Conservation (phyloP, 2,888 invertebrate genomes). For the Rhagonycha lutea region DNA sequence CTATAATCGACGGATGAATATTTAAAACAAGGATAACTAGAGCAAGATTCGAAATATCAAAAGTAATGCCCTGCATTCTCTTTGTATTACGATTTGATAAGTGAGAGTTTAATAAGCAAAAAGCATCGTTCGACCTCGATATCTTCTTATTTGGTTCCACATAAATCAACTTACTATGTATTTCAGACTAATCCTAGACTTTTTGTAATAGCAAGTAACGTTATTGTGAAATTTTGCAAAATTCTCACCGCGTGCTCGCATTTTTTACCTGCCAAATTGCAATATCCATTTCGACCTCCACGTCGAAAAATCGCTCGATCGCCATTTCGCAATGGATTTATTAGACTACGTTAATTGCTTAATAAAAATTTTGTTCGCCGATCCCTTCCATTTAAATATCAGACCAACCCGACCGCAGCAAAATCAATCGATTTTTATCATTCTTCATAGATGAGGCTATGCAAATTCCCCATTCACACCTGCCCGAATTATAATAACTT, state of each 20-base stretch:
- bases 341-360: background rate
- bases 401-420: background rate
- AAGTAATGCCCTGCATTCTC: background rate
- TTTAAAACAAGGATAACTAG: background rate
- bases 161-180: background rate
- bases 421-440: background rate
- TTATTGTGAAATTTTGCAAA: background rate
- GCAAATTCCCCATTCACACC: background rate
- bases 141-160: constrained; percentile 1
- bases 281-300: background rate
- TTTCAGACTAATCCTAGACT: constrained; percentile 2
- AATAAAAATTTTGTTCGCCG: background rate
- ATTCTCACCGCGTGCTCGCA: background rate
- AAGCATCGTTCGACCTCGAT: constrained; percentile 3
- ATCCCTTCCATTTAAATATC: background rate
- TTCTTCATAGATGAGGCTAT: background rate
- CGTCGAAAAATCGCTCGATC: background rate
- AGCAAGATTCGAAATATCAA: background rate
- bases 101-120: background rate
- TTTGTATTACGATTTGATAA: background rate
- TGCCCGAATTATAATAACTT: background rate
- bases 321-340: background rate
- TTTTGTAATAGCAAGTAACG: background rate
- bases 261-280: background rate
- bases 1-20: background rate